These are phyloP conservation scores for Drosophila siamana DNA, from an alignment of 2,888 invertebrate genomes.

Conservation along the genomic window DNA sequence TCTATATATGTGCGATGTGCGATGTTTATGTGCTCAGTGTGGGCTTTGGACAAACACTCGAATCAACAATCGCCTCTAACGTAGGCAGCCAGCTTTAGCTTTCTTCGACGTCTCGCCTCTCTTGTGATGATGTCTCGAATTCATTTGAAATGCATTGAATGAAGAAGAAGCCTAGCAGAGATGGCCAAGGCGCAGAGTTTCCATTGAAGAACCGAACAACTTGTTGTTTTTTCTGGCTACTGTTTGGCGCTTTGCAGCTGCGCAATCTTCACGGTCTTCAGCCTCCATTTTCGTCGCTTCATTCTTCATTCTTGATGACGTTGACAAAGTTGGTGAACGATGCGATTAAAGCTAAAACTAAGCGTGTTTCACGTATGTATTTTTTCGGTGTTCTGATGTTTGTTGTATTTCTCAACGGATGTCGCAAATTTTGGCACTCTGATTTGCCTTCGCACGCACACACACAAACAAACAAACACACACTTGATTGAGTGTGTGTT, in stretches of 20 bases:
- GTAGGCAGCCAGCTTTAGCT: slow-evolving; percentile 60
- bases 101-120: slow-evolving; percentile 15
- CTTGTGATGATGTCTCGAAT: slow-evolving; percentile 17
- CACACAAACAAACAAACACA: slow-evolving; percentile 10
- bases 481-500: slow-evolving; percentile 12
- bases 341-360: slow-evolving; percentile 44
- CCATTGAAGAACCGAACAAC: slow-evolving; percentile 27
- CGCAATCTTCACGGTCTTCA: not conserved
- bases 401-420: slow-evolving; percentile 60
- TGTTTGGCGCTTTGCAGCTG: slow-evolving; percentile 26
- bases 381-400: slow-evolving; percentile 1
- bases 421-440: slow-evolving; percentile 75
- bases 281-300: not conserved
- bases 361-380: slow-evolving; percentile 18
- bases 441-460: slow-evolving; percentile 60
- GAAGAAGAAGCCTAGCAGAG: slow-evolving; percentile 26
- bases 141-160: slow-evolving; percentile 66
- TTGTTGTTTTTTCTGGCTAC: slow-evolving; percentile 9
- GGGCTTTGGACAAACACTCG: slow-evolving; percentile 39
- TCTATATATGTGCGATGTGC: too few species aligned
- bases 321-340: slow-evolving; percentile 43
- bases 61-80: slow-evolving; percentile 61
- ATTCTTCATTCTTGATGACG: slow-evolving; percentile 47
- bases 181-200: slow-evolving; percentile 8
- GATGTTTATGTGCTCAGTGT: not conserved